Base-by-base conservation (phyloP, 2,113 vertebrate species). In the Aegotheles bennettii region DNA sequence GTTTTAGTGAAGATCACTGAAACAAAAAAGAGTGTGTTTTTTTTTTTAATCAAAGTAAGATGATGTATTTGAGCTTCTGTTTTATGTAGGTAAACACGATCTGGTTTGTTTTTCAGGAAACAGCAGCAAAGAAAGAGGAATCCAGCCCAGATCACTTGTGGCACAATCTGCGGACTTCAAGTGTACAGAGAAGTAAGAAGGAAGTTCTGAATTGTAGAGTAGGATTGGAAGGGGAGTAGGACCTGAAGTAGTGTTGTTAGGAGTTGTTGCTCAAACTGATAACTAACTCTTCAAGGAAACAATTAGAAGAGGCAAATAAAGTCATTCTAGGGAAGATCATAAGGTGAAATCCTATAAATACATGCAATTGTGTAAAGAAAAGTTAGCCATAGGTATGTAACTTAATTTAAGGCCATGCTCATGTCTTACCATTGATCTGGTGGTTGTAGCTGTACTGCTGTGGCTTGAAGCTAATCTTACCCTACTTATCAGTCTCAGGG, bases 121-220 rank as follows among this genome's bases (percentile, higher is more conserved):
- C 50, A 1, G 43, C 91, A 82, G 20, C 90, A 78, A 83, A 95
- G 42, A 94, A 92, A 64, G 87, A 93, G 4, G 82, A 86, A 11
- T 43, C 85, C 5, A 77, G 51, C 61, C 45, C 89, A 57, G 95
- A 96, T 61, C 91, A 91, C 35, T 51, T 90, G 51, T 96, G 92
- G 92, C 83, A 94, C 57, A 88, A 70, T 24, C 81, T 95, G 8
- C 11, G n/a, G 53, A 63, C 92, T 64, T 93, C 95, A 61, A 84
- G 54, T 42, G 64, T 85, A 19, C 94, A 92, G 40, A 90, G 73
- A 87, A 79, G 97, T 97, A 96, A 96, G 95, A 47, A 84, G 42
- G 26, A 67, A 45, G 3, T 24, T 81, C 87, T 80, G 19, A 53
- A 84, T 35, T 16, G 75, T 36, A 53, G 35, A 79, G 21, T 17